phyloP scores from a whole-genome alignment of 2,888 invertebrate species.

The Branchipolynoe longqiensis region DNA sequence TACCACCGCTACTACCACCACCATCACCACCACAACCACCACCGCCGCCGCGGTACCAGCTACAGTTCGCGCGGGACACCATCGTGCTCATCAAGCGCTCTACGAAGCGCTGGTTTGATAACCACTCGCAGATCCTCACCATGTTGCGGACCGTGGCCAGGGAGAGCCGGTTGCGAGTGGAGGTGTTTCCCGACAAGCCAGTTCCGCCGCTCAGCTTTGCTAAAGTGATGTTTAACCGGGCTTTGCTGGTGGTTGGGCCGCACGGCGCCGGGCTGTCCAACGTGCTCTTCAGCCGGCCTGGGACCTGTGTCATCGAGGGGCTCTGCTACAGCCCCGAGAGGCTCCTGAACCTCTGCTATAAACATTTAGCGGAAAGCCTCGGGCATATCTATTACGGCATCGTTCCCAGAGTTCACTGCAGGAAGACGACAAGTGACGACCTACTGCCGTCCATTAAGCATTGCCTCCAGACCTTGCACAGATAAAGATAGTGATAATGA shows the following conservation, averaged over 20 bases:
- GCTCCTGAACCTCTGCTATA: slow-evolving; percentile 48
- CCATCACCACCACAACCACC: no score
- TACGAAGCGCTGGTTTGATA: slow-evolving; percentile 43
- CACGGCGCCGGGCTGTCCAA: slow-evolving; percentile 62
- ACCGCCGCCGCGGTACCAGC: neutral
- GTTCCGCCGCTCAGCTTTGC: slow-evolving; percentile 48
- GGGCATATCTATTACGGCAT: slow-evolving; percentile 59
- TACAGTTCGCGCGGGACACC: neutral
- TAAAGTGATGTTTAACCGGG: slow-evolving; percentile 46
- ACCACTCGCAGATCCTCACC: slow-evolving; percentile 47
- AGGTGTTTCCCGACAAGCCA: slow-evolving; percentile 61
- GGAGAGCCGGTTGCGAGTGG: slow-evolving; percentile 24
- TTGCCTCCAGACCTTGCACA: no score
- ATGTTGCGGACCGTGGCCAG: neutral
- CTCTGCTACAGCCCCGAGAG: slow-evolving; percentile 9
- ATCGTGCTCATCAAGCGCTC: slow-evolving; percentile 63
- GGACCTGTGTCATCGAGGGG: slow-evolving; percentile 59
- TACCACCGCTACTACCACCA: no score
- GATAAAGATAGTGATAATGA: no score
- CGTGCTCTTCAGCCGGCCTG: slow-evolving; percentile 54
- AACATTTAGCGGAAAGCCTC: slow-evolving; percentile 34
- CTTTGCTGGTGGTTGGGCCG: slow-evolving; percentile 54
- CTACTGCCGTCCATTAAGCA: neutral
- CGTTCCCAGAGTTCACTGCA: neutral
- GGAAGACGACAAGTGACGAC: neutral